Base-by-base conservation (phyloP, 2,888 invertebrate species). In the Lithodes maja region DNA sequence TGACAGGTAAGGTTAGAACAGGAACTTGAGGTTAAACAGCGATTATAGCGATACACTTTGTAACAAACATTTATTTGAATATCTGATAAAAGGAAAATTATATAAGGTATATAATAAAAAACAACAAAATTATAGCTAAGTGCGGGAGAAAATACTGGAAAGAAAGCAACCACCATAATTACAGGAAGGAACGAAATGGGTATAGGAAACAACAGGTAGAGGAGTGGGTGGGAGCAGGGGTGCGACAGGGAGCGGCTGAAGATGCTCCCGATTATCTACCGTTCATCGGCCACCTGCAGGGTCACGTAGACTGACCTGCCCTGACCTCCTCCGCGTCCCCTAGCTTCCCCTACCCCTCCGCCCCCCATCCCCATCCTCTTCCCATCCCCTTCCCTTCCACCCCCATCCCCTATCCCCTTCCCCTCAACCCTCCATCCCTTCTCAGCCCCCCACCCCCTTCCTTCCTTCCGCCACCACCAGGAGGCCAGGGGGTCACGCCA, bases 231-330 rank as follows among this genome's bases (percentile, higher is more conserved):
- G 33, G 33, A 33, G 33, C 33, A 33, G 33, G 33, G 33, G 33
- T 33, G 61, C 61, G 61, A 61, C 79, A 79, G 87, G 87, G 83
- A 87, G 87, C 71, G 83, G 78, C 87, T 83, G 49, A 54, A 79
- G 87, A 83, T 77, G 87, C 83, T 87, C 17, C 87, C 79, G 87
- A 87, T 87, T 83, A 87, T 87, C 83, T 87, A 33, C 83, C 83
- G 87, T 83, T 74, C 78, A 87, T 87, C 87, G 55, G 49, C 83
- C 87, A 87, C 87, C 87, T 87, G 87, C 83, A 61, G 77, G 87
- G 87, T 87, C 83, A 87, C 77, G 61, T 53, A 83, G 87, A 79
- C 12, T 83, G 83, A 80, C 87, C 83, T 79, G 17, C 54, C 79
- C 54, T 83, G 87, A 87, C 87, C 87, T 83, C 12, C 61, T 61